Evolutionary conservation across 2,888 invertebrate species (phyloP), one percentile per base, ranked within the genome.

Genomic region (Netelia fuscicornis): DNA sequence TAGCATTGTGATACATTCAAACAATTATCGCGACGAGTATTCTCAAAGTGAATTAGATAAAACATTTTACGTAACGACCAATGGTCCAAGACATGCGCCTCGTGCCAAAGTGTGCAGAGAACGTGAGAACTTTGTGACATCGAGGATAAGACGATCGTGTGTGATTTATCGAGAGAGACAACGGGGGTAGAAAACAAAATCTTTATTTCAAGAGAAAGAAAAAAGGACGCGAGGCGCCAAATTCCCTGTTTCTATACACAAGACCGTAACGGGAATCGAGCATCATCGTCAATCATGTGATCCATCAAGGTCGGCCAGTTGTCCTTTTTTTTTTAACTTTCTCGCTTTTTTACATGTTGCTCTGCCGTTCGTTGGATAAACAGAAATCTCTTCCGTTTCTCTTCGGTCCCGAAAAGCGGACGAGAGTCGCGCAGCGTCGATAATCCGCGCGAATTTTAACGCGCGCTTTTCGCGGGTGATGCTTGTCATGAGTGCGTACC

Each of bases 241-340:
- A 37, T n/a, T 68, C 56, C 25, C 23, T 25, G 23, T 13, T 64
- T 20, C 13, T 48, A 71, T 20, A 42, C 11, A 56, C 37, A 25
- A 58, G 23, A 70, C 20, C 23, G 64, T 17, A 13, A 13, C 67
- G 8, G n/a, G 1, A 52, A 48, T n/a, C 65, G 25, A 37, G 60
- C 25, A 54, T 54, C 68, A 30, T 74, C 81, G 65, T 58, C 71
- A 81, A 85, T 60, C 77, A 87, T 87, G 87, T 87, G 81, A 87
- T 84, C 86, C 79, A 60, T 85, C 82, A 85, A 82, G 77, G 75
- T 71, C 83, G 70, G 58, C 52, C 9, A 64, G 72, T 70, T 52
- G 56, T 80, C 76, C 52, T 52, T 68, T 87, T 85, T 87, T 85
- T 81, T 81, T 72, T 52, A 3, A 10, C 30, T 74, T 83, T 74